Evolutionary conservation across 2,888 invertebrate genomes (phyloP).

Genomic region (Pseudococcus jackbeardsleyi): DNA sequence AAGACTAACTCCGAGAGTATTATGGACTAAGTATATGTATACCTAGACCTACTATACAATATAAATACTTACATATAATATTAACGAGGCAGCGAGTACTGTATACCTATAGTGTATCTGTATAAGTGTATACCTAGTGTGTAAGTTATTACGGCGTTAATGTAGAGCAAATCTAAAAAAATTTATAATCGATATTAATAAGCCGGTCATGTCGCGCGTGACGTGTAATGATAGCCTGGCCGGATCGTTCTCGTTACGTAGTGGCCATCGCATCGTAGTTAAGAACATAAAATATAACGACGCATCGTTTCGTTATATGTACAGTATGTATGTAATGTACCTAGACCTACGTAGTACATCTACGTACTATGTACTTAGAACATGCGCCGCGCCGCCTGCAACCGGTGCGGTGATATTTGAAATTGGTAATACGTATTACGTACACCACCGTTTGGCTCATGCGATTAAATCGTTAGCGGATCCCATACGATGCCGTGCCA

Average conservation of each 20-base stretch:
- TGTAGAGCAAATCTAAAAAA: constrained; percentile 27
- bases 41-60: too few species aligned
- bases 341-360: too few species aligned
- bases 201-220: constrained; percentile 49
- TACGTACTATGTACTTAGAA: too few species aligned
- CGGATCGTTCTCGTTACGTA: not conserved
- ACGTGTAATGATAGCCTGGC: constrained; percentile 33
- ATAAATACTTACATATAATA: too few species aligned
- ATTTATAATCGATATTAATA: constrained; percentile 51
- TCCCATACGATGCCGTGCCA: not conserved
- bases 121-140: too few species aligned
- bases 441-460: constrained; percentile 1
- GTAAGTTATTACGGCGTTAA: constrained; percentile 34
- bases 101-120: too few species aligned
- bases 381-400: not conserved
- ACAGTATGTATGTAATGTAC: not conserved
- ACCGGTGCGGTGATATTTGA: constrained; percentile 10
- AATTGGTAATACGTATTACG: not conserved
- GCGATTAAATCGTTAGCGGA: not conserved
- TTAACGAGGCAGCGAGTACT: not conserved
- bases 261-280: not conserved
- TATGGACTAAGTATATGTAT: too few species aligned
- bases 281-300: constrained; percentile 31
- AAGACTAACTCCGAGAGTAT: not conserved
- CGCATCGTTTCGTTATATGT: constrained; percentile 52